Base-by-base conservation (phyloP, 2,113 vertebrate genomes). In the Lepus timidus region DNA sequence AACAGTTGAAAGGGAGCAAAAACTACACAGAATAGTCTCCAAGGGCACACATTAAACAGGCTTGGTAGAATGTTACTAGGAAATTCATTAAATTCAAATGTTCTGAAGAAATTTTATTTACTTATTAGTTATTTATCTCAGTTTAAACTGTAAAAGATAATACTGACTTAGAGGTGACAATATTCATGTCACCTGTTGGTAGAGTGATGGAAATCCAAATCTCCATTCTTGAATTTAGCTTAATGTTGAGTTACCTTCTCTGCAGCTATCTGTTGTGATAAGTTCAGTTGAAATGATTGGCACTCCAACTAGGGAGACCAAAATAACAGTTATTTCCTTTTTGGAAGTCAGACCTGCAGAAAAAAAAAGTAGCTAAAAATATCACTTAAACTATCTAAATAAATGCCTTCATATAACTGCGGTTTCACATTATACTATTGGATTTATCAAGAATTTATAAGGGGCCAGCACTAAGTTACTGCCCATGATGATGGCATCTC, bases 51-150 rank as follows among this genome's bases (percentile, higher is more conserved):
- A 64, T 75, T 95, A 95, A 95, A 71, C 64, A 75, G 55, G 85
- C 19, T 85, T 93, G 39, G 91, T 33, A 33, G 71, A 85, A 86
- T 7, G 9, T 68, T 86, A 68, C 64, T 83, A 62, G 86, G 55
- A 94, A 95, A 80, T 79, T 89, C 33, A 89, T 89, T 96, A 91
- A 91, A 89, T 89, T 64, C 86, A 85, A 88, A 67, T 83, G 44
- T 79, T 70, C 33, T 23, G 61, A 95, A 79, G 64, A 33, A 73
- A 88, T 4, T 78, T 93, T 92, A 91, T 88, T 86, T 82, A 36
- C 52, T 88, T 95, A 82, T 85, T 20, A 91, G 93, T 95, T 85
- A 85, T 70, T 93, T 93, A 91, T 85, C 44, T 68, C 51, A 51
- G 16, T 33, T 51, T 73, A 91, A 93, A 79, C 29, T 36, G 76